Evolutionary conservation across 2,888 invertebrate species (phyloP), one percentile per base, ranked within the genome.

Genomic region (Elegia similella): DNA sequence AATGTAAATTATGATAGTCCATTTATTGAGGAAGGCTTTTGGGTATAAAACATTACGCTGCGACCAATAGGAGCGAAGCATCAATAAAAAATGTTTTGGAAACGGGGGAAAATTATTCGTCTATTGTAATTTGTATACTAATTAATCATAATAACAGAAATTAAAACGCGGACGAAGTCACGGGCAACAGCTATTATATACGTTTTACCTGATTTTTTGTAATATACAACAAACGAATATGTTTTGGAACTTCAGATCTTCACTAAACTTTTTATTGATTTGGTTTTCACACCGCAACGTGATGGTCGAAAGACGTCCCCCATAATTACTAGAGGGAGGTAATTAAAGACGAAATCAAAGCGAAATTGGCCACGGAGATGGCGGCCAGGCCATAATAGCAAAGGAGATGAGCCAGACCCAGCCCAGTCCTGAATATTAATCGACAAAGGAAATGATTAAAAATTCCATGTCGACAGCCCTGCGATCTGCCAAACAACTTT

Each of bases 341-440:
- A 89, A 90, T 90, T 88, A 88, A 86, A 83, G 69, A 34, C 72
- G 73, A 84, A 90, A 90, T 89, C 90, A 90, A 89, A 89, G 86
- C 71, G 71, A 75, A 80, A 69, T 71, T 67, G 75, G 67, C 69
- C 67, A 64, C 67, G 71, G 75, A 74, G 76, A 78, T 75, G 81
- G 72, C 82, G 87, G 81, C 88, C 88, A 75, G 77, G 84, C 86
- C 86, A 90, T 91, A 90, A 87, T 82, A 79, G 79, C 66, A 70
- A 61, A 92, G 92, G 92, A 92, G 92, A 92, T 92, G 92, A 92
- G 85, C 90, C 92, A 92, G 92, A 92, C 92, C 84, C 69, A 82
- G 71, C 75, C 89, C 84, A 78, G 89, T 73, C 81, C 78, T 92
- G 92, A 92, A 92, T 92, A 92, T 92, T 92, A 92, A 92, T 92